Conservation (phyloP, 1,140 invertebrate species). For the Tribolium madens region DNA sequence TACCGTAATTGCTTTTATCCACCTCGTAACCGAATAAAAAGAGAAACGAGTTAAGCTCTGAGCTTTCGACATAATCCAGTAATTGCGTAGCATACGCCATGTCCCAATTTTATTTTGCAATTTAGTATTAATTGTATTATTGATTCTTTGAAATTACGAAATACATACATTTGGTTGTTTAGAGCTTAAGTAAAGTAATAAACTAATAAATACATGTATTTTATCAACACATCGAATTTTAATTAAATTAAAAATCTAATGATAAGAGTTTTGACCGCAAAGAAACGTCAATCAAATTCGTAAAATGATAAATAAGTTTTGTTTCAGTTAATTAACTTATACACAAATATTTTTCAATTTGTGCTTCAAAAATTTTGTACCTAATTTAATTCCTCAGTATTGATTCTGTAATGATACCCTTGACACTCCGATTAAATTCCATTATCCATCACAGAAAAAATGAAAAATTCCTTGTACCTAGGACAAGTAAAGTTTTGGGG, state of each 20-base stretch:
- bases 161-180: neutral
- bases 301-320: neutral
- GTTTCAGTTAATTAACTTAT: neutral
- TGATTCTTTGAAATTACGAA: neutral
- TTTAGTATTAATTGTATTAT: too few species aligned
- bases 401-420: too few species aligned
- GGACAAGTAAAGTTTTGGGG: neutral
- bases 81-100: too few species aligned
- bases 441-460: too few species aligned
- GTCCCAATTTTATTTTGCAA: too few species aligned
- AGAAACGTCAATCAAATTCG: neutral
- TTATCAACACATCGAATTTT: neutral
- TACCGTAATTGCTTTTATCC: too few species aligned
- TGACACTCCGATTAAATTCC: too few species aligned
- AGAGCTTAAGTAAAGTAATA: neutral
- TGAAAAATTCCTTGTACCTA: neutral
- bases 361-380: neutral
- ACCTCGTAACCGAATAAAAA: too few species aligned
- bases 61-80: too few species aligned
- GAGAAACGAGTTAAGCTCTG: too few species aligned
- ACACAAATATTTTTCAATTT: neutral
- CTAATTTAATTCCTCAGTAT: neutral
- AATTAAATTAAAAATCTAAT: neutral
- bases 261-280: neutral
- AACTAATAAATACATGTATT: too few species aligned